Conservation (phyloP, 1,140 invertebrate genomes). For the Platorchestia sp. region DNA sequence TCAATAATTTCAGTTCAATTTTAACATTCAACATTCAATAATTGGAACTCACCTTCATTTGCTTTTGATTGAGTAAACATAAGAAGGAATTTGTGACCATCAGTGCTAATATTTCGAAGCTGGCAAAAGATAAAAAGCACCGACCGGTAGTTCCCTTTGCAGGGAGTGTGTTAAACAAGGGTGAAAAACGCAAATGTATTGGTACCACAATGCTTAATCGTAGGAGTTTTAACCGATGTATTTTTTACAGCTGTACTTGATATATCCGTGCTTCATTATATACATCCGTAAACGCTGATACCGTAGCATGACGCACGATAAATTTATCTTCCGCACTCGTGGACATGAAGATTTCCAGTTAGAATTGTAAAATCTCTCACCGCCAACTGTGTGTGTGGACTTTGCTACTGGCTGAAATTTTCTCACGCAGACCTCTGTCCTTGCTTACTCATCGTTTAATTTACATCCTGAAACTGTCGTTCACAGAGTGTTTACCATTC, state of each 20-base stretch:
- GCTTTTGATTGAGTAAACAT: too few species aligned
- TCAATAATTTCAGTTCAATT: too few species aligned
- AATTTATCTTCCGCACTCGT: not conserved
- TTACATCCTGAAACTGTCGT: not conserved
- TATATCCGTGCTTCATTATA: not conserved
- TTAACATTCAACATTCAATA: too few species aligned
- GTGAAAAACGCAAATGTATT: not conserved
- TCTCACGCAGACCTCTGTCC: not conserved
- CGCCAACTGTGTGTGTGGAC: not conserved
- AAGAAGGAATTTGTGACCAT: too few species aligned
- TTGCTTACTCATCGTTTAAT: constrained; percentile 1
- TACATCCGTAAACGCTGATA: not conserved
- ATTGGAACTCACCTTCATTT: too few species aligned
- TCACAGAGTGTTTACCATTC: not conserved
- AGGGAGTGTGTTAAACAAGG: too few species aligned
- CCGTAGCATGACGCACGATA: not conserved
- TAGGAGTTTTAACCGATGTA: not conserved
- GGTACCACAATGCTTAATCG: not conserved
- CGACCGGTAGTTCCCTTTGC: too few species aligned
- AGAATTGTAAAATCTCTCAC: not conserved
- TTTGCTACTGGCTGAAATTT: not conserved
- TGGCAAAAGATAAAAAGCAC: too few species aligned
- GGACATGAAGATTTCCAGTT: not conserved
- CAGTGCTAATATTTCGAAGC: too few species aligned
- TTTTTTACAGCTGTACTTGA: not conserved